These are phyloP conservation scores for Macroteleia sp. DNA, from an alignment of 2,888 invertebrate genomes.

Conservation along the genomic window DNA sequence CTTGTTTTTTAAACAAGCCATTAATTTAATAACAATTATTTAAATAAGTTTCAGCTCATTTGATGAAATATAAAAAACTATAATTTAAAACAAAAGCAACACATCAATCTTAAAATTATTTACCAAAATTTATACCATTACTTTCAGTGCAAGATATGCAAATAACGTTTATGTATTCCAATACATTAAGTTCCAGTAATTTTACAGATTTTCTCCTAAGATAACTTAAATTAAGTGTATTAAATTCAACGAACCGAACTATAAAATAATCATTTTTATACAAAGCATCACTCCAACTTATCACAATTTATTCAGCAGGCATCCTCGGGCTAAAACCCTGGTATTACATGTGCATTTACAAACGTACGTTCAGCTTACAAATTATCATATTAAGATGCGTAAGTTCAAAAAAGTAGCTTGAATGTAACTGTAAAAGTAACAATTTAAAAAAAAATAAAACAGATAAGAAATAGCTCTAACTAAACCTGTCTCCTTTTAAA, in stretches of 20 bases:
- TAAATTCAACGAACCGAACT: constrained; percentile 3
- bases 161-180: too few species aligned
- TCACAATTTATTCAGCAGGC: constrained; percentile 29
- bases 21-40: too few species aligned
- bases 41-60: too few species aligned
- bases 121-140: too few species aligned
- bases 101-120: too few species aligned
- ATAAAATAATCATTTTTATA: constrained; percentile 23
- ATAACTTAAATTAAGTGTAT: constrained; percentile 16
- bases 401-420: constrained; percentile 16
- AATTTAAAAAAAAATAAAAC: constrained; percentile 30
- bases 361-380: constrained; percentile 30
- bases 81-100: too few species aligned
- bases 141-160: too few species aligned
- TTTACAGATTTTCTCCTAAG: too few species aligned
- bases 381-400: constrained; percentile 34
- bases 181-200: too few species aligned
- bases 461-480: constrained; percentile 32
- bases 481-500: constrained; percentile 36
- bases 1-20: too few species aligned
- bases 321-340: constrained; percentile 23
- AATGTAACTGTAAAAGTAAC: constrained; percentile 39
- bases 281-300: constrained; percentile 22
- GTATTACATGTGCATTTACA: constrained; percentile 11
- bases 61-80: too few species aligned